Evolutionary conservation across 2,888 invertebrate species (phyloP).

Genomic region (Tetragonula carbonaria): DNA sequence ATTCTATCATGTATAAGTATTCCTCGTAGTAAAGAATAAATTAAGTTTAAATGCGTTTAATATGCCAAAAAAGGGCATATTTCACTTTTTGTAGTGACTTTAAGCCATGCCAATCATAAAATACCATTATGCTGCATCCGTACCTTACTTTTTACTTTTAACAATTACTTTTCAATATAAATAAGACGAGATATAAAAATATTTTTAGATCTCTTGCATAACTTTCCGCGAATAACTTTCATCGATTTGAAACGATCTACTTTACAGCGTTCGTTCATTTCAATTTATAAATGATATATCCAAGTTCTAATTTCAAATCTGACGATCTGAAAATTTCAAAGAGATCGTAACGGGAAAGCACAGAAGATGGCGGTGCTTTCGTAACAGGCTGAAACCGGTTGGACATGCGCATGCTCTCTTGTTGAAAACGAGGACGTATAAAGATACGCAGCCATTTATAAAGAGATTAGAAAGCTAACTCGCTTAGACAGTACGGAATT

Average conservation of each 20-base stretch:
- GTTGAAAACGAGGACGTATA: constrained; percentile 37
- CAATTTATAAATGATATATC: too few species aligned
- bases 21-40: too few species aligned
- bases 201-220: neutral
- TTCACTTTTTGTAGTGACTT: too few species aligned
- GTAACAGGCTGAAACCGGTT: constrained; percentile 21
- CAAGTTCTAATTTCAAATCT: neutral
- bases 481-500: constrained; percentile 55
- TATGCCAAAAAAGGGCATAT: too few species aligned
- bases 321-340: neutral
- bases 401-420: constrained; percentile 34
- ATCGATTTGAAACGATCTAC: neutral
- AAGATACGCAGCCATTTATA: constrained; percentile 55
- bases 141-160: too few species aligned
- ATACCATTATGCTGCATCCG: too few species aligned
- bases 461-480: constrained; percentile 49
- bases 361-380: neutral
- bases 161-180: too few species aligned
- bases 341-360: neutral
- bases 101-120: too few species aligned
- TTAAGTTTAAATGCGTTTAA: too few species aligned
- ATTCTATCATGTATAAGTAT: too few species aligned
- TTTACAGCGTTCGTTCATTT: neutral
- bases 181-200: neutral
- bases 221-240: neutral